phyloP scores from a whole-genome alignment of 2,797 vertebrate species.

The Glyptemys insculpta region DNA sequence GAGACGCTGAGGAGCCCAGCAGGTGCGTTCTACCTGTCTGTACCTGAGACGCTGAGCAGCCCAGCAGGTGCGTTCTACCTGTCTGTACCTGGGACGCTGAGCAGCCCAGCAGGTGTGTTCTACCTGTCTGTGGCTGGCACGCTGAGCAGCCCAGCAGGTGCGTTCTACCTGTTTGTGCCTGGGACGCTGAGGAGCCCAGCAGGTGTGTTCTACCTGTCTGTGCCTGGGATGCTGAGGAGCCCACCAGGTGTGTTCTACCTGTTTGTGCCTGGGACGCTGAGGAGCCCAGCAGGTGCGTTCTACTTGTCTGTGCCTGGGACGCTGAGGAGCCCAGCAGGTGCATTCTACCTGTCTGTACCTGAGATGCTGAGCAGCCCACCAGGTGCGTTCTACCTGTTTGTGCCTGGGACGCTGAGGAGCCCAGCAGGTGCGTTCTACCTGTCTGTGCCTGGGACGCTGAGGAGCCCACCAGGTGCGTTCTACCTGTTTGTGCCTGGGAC shows the following conservation, averaged over 20 bases:
- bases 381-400: accelerated
- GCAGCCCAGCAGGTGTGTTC: accelerated
- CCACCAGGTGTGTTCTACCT: accelerated
- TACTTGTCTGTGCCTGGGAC: too few species aligned
- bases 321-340: too few species aligned
- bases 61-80: too few species aligned
- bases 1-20: too few species aligned
- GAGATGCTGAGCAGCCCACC: background rate
- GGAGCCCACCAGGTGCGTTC: too few species aligned
- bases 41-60: too few species aligned
- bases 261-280: accelerated
- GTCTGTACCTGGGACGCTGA: background rate
- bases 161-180: background rate
- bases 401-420: accelerated
- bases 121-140: accelerated
- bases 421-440: accelerated
- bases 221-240: background rate
- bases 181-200: too few species aligned
- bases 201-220: too few species aligned
- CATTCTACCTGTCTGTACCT: too few species aligned
- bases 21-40: too few species aligned
- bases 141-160: accelerated
- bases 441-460: too few species aligned
- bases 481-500: too few species aligned
- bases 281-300: accelerated